A percentile compares a stretch with the other conserved stretches of the same genome.
phyloP scores from a whole-genome alignment of 2,888 invertebrate genomes.

The Lepas anatifera region DNA sequence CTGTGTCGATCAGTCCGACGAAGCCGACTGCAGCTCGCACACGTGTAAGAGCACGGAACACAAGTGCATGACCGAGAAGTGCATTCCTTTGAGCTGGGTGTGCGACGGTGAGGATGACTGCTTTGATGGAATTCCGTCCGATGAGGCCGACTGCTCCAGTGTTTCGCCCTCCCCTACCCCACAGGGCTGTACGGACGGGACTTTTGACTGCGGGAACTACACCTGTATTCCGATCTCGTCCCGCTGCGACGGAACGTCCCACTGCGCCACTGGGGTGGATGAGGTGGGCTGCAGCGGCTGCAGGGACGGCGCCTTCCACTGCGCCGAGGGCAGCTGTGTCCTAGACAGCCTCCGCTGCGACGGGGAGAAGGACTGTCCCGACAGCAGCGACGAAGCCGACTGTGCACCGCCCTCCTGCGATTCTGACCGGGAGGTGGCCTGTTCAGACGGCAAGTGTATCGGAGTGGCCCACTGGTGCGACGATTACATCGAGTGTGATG shows the following conservation, averaged over 20 bases:
- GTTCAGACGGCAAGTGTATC: neutral
- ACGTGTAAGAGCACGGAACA: neutral
- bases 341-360: neutral
- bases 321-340: neutral
- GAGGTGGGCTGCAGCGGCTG: no score
- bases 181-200: no score
- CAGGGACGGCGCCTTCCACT: neutral
- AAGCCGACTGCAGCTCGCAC: slow-evolving; percentile 28
- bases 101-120: slow-evolving; percentile 8
- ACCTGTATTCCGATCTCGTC: no score
- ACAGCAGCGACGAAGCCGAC: neutral
- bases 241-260: no score
- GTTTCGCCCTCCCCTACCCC: no score
- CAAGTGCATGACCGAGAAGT: neutral
- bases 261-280: no score
- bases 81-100: neutral
- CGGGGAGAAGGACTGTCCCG: neutral
- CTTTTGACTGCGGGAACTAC: no score
- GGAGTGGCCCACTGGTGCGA: neutral
- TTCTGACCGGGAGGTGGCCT: slow-evolving; percentile 32
- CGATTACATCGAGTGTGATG: neutral
- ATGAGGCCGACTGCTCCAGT: neutral
- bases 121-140: slow-evolving; percentile 6
- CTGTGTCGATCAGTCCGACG: neutral
- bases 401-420: slow-evolving; percentile 38